These are phyloP conservation scores for Rhagium mordax DNA, from an alignment of 2,888 invertebrate species.

Conservation along the genomic window DNA sequence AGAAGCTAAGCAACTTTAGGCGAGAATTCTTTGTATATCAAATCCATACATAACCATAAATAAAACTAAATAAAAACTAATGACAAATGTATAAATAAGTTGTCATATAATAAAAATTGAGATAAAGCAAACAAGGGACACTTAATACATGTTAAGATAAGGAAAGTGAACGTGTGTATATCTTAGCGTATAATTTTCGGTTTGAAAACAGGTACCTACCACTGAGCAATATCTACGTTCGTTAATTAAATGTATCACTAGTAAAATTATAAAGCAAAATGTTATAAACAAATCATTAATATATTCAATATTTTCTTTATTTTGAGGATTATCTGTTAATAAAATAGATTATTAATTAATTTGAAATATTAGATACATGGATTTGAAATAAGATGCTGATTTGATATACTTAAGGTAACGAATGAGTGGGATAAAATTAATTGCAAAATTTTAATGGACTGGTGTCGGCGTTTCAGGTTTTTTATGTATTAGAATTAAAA, in stretches of 20 bases:
- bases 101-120: conserved; percentile 28
- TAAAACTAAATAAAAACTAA: conserved; percentile 10
- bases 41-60: conserved; percentile 20
- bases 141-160: conserved; percentile 23
- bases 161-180: not conserved
- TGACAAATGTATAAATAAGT: conserved; percentile 25
- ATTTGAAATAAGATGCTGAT: not conserved
- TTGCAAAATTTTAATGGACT: too few species aligned
- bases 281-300: conserved; percentile 2
- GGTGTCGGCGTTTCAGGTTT: too few species aligned
- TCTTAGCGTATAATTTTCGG: conserved; percentile 8
- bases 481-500: too few species aligned
- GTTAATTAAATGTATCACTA: conserved; percentile 13
- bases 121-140: conserved; percentile 26
- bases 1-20: too few species aligned
- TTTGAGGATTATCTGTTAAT: not conserved
- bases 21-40: too few species aligned
- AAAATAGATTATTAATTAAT: not conserved
- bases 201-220: conserved; percentile 8
- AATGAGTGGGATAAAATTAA: too few species aligned
- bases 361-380: not conserved
- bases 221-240: conserved; percentile 4
- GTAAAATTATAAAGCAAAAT: not conserved
- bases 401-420: not conserved
- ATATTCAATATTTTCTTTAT: not conserved